Base-by-base conservation (phyloP, 1,140 invertebrate genomes). In the Tetragnatha versicolor region DNA sequence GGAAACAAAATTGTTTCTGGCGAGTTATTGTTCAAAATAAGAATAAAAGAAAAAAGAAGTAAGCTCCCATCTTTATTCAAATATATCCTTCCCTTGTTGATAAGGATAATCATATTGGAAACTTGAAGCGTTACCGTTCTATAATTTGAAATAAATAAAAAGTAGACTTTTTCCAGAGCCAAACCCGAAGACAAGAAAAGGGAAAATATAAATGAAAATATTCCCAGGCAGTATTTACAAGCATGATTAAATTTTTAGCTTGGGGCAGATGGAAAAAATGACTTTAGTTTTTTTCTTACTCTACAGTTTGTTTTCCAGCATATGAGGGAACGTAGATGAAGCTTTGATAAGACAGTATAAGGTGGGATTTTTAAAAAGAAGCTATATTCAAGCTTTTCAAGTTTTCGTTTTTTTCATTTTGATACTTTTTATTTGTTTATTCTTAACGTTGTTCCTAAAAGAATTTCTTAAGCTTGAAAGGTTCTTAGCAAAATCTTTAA, bases 51-150 rank as follows among this genome's bases (percentile, higher is more conserved):
- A 14, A 60, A 60, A 17, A 60, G 35, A 29, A 12, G 6, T 10
- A 10, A 4, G 20, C 25, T n/a, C 27, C 37, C 42, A 17, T 37
- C 42, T 33, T 39, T 63, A 63, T 63, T 63, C 60, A 63, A 63
- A 63, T 63, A 25, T 63, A 39, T 42, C 37, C 60, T 27, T 17
- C 14, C 60, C 33, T 6, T 14, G 12, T 37, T 63, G 60, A 63
- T 63, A 63, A 63, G 60, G 60, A 63, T 63, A 63, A 63, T 63
- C 33, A 63, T 63, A 63, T 63, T 63, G 60, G 60, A 42, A 63
- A 22, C 20, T 20, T 17, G 14, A 47, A 53, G 7, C 37, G 60
- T 39, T 63, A 37, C 60, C 37, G 27, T 42, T 42, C 60, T 39
- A 63, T 63, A 63, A 63, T 63, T 63, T 39, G 22, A 39, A 63